Evolutionary conservation across 2,113 vertebrate species (phyloP).

Genomic region (Syngnathus typhle): DNA sequence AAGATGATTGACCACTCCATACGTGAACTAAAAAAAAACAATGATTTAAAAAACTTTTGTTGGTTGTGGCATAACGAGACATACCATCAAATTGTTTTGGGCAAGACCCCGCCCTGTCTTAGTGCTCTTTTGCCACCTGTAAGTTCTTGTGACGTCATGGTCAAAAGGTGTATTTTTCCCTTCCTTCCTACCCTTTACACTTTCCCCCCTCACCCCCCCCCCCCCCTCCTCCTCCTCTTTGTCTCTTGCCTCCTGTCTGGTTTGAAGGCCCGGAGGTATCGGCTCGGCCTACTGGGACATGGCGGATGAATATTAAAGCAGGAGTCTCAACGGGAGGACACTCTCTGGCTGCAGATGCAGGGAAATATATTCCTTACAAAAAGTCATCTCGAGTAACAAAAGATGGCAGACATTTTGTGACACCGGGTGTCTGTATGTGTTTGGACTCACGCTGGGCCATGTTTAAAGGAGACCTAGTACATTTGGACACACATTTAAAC

Average conservation of each 20-base stretch:
- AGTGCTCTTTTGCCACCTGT: background rate
- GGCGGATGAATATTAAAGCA: constrained; percentile 30
- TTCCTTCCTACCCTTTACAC: constrained; percentile 9
- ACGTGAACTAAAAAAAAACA: background rate
- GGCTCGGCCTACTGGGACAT: constrained; percentile 7
- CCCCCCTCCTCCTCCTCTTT: constrained; percentile 5
- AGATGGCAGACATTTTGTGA: constrained; percentile 2
- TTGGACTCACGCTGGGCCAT: background rate
- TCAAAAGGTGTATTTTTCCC: background rate
- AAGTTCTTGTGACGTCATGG: background rate
- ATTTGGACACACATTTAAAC: background rate
- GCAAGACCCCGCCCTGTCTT: background rate
- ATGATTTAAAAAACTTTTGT: background rate
- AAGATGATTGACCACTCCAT: background rate
- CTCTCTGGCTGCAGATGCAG: constrained; percentile 6
- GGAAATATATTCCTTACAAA: background rate
- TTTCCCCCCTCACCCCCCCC: background rate
- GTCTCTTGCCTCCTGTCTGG: constrained; percentile 16
- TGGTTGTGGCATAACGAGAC: background rate
- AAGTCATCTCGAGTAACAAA: constrained; percentile 5
- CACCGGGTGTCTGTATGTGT: background rate
- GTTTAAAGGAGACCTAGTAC: background rate
- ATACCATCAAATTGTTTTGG: background rate
- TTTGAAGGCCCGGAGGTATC: constrained; percentile 27
- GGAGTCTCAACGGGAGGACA: constrained; percentile 15